Base-by-base conservation (phyloP, 2,888 invertebrate species). In the Calliphora vomitoria region DNA sequence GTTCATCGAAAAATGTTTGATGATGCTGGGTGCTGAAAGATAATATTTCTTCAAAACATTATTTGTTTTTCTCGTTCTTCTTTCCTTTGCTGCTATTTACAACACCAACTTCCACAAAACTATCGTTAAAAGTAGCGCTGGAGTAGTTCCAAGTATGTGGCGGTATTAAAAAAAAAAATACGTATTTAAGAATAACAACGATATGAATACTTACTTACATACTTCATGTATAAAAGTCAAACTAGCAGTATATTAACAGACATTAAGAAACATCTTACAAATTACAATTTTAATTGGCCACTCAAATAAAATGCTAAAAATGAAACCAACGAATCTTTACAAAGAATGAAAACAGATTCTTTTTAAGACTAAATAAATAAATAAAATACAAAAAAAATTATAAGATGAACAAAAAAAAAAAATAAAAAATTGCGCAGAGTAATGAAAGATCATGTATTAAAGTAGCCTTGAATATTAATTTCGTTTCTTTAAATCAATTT, bases 391-490 rank as follows among this genome's bases (percentile, higher is more conserved):
- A 31, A 58, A 69, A n/a, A 60, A 64, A 41, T 31, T 69, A 31
- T 50, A 66, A 75, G 47, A n/a, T 25, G 6, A 44, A 72, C 53
- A 71, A 60, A 81, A 31, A 64, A 72, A 53, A 11, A 50, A 13
- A n/a, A n/a, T 31, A 31, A 35, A 35, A 35, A 35, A 35, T 6
- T 35, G 35, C 44, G 31, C 75, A 68, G 18, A 78, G 72, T 69
- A 84, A 87, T 74, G 69, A 81, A 69, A 72, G 58, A 84, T 87
- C 81, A 84, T 78, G 84, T 80, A 72, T 66, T 68, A 66, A 20
- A 74, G 84, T 74, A 84, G 81, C 81, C 84, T 82, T 82, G 87
- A 85, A 85, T 85, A 85, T 82, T 87, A 87, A 85, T 78, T 83
- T 78, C 64, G 41, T 69, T 84, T 72, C 62, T 79, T 74, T 44